phyloP scores from a whole-genome alignment of 1,140 invertebrate species.

The Laupala kohalensis region DNA sequence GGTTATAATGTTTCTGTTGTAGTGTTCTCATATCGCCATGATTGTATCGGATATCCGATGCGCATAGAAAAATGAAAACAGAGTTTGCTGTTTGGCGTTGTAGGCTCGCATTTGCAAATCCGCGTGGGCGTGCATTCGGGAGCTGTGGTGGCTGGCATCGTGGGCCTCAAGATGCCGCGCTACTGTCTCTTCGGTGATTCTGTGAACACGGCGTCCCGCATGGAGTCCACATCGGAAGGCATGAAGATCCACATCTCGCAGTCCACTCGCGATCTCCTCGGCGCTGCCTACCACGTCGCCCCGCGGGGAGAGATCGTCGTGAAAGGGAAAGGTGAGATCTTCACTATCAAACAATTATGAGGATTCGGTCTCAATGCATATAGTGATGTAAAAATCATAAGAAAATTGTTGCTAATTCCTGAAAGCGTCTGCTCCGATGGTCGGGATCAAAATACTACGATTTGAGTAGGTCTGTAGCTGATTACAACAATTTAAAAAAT shows the following conservation, averaged over 20 bases:
- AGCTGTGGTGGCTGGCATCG: slow-evolving; percentile 86
- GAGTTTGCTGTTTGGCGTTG: slow-evolving; percentile 12
- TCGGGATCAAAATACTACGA: too few relatives aligned
- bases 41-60: too few relatives aligned
- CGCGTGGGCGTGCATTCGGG: slow-evolving; percentile 82
- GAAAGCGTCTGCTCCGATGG: too few relatives aligned
- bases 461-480: too few relatives aligned
- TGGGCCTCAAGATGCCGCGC: slow-evolving; percentile 90
- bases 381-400: too few relatives aligned
- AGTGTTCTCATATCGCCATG: too few relatives aligned
- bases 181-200: slow-evolving; percentile 89
- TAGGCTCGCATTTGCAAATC: slow-evolving; percentile 75
- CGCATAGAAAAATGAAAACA: too few relatives aligned
- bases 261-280: slow-evolving; percentile 64
- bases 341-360: too few relatives aligned
- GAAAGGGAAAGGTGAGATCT: slow-evolving; percentile 65
- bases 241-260: slow-evolving; percentile 93
- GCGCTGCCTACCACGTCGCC: slow-evolving; percentile 56
- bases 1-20: too few relatives aligned
- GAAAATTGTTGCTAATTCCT: too few relatives aligned
- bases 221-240: slow-evolving; percentile 81
- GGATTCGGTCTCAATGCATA: too few relatives aligned
- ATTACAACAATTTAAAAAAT: too few relatives aligned
- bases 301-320: slow-evolving; percentile 73
- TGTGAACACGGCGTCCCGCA: slow-evolving; percentile 80